Conservation (phyloP, 1,140 invertebrate genomes). For the Micrasema longulum region DNA sequence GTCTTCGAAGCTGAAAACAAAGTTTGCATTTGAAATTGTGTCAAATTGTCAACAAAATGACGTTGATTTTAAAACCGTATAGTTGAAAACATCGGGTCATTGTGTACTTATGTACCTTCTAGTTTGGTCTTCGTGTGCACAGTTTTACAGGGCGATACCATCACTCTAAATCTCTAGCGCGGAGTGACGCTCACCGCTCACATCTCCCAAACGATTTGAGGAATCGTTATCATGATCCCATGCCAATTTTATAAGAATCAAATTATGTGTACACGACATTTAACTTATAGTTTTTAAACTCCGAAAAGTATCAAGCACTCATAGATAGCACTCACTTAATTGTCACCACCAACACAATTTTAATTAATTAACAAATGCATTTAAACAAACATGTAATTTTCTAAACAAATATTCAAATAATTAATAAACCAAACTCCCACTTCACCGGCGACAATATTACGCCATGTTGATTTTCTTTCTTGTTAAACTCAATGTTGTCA, state of each 20-base stretch:
- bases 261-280: constrained; percentile 36
- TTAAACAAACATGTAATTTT: too few relatives aligned
- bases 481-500: too few relatives aligned
- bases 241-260: constrained; percentile 39
- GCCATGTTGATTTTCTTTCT: too few relatives aligned
- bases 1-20: constrained; percentile 58
- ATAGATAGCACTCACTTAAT: too few relatives aligned
- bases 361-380: too few relatives aligned
- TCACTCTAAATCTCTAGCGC: constrained; percentile 25
- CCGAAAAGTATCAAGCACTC: too few relatives aligned
- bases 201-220: constrained; percentile 2
- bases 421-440: constrained; percentile 33
- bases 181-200: too few relatives aligned
- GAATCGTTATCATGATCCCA: constrained; percentile 37
- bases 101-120: constrained; percentile 42
- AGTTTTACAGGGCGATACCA: constrained; percentile 48
- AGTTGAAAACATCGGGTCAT: constrained; percentile 38
- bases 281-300: constrained; percentile 30
- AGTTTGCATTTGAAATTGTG: constrained; percentile 21
- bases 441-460: constrained; percentile 36
- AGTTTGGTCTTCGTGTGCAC: constrained; percentile 28
- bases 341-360: too few relatives aligned
- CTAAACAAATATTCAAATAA: too few relatives aligned
- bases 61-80: constrained; percentile 45
- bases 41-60: constrained; percentile 25